phyloP scores from a whole-genome alignment of 2,113 vertebrate species.

The Strix uralensis region DNA sequence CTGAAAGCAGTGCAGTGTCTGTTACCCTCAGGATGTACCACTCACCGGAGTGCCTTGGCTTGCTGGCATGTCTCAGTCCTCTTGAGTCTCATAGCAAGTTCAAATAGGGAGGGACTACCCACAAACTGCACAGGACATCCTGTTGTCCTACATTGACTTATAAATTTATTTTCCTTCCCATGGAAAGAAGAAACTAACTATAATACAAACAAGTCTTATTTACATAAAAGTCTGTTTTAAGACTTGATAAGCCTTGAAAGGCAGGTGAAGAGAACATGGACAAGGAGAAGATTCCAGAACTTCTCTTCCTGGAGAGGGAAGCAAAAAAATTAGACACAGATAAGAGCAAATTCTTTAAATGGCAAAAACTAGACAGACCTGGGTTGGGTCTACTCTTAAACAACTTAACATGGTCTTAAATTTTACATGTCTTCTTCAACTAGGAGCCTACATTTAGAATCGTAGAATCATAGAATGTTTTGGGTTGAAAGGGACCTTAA shows the following conservation, averaged over 20 bases:
- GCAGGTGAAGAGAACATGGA: neutral
- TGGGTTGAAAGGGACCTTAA: too few relatives aligned
- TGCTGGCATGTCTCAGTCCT: neutral
- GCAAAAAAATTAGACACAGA: neutral
- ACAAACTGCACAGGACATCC: neutral
- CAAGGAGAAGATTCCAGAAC: neutral
- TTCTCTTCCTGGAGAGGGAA: neutral
- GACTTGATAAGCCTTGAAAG: neutral
- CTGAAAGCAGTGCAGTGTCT: neutral
- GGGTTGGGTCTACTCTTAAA: neutral
- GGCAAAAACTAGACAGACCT: neutral
- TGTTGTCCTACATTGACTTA: neutral
- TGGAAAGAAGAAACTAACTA: neutral
- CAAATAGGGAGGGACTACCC: neutral
- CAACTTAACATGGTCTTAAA: neutral
- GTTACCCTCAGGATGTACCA: neutral
- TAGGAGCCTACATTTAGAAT: neutral
- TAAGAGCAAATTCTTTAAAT: neutral
- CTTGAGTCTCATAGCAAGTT: neutral
- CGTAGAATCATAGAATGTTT: too few relatives aligned
- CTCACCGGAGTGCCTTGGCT: neutral
- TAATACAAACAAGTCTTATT: neutral
- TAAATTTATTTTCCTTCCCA: neutral
- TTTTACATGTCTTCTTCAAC: neutral
- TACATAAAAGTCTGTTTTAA: neutral